Conservation (phyloP, 1,140 invertebrate species). For the Zophobas atratus region DNA sequence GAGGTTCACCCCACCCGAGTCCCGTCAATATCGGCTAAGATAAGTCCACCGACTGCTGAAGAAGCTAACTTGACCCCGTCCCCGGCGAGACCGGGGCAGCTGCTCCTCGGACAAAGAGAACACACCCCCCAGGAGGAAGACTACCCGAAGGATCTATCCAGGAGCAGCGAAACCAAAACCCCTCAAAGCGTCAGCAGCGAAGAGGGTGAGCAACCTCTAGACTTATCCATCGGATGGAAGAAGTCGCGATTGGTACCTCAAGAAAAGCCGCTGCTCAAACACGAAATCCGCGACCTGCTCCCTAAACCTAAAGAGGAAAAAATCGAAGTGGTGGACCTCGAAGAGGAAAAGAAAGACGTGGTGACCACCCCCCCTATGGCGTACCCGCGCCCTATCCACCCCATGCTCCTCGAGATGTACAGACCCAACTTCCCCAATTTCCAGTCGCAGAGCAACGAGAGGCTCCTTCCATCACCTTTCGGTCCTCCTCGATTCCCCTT, state of each 20-base stretch:
- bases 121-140: constrained; percentile 55
- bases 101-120: constrained; percentile 66
- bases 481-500: constrained; percentile 79
- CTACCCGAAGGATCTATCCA: constrained; percentile 61
- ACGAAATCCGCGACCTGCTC: constrained; percentile 37
- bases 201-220: constrained; percentile 78
- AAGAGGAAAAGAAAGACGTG: constrained; percentile 55
- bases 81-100: constrained; percentile 72
- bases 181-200: constrained; percentile 59
- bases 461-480: constrained; percentile 74
- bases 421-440: constrained; percentile 72
- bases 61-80: constrained; percentile 78
- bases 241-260: constrained; percentile 63
- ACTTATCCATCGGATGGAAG: constrained; percentile 77
- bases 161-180: constrained; percentile 22
- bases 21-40: constrained; percentile 69
- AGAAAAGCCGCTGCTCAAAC: constrained; percentile 22
- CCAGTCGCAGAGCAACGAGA: constrained; percentile 66
- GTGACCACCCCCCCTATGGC: constrained; percentile 74
- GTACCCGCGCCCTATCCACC: constrained; percentile 84
- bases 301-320: constrained; percentile 58
- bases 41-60: constrained; percentile 77
- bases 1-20: constrained; percentile 68
- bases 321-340: constrained; percentile 60
- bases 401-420: constrained; percentile 76